These are phyloP conservation scores for Falco novaeseelandiae DNA, from an alignment of 2,797 vertebrate species.

Conservation along the genomic window DNA sequence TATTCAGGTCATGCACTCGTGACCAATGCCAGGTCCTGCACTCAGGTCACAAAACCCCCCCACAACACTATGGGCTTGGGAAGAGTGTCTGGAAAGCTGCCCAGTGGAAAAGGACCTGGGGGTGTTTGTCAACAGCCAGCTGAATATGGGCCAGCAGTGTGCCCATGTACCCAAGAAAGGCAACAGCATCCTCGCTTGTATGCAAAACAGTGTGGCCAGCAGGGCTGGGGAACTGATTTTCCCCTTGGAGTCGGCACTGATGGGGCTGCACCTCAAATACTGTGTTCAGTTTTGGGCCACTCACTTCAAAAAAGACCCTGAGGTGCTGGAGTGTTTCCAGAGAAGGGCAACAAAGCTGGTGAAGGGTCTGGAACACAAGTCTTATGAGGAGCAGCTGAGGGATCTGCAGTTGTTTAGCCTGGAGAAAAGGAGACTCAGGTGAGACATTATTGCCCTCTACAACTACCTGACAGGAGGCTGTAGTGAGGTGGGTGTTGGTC, in stretches of 20 bases:
- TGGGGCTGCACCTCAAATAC: not conserved
- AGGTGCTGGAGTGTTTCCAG: not conserved
- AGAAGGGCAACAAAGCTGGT: not conserved
- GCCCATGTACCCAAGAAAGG: not conserved
- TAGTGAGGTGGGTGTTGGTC: rapidly evolving
- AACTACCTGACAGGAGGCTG: not conserved
- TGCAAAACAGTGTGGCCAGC: not conserved
- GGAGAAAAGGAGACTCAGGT: not conserved
- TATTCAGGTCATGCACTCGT: not conserved
- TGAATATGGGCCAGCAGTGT: too few relatives aligned
- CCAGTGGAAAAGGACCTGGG: rapidly evolving
- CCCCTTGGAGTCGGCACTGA: too few relatives aligned
- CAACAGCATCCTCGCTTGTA: not conserved
- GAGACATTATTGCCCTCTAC: not conserved
- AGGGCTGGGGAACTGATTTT: not conserved
- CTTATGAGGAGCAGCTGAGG: not conserved
- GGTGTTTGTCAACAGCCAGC: not conserved
- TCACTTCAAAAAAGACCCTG: not conserved
- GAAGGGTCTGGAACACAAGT: not conserved
- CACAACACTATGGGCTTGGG: not conserved
- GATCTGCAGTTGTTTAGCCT: not conserved
- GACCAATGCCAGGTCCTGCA: not conserved
- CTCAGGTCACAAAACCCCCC: not conserved
- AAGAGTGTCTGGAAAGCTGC: not conserved
- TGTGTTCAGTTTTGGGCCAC: not conserved